Evolutionary conservation across 1,140 invertebrate genomes (phyloP).

Genomic region (Trichonephila inaurata): DNA sequence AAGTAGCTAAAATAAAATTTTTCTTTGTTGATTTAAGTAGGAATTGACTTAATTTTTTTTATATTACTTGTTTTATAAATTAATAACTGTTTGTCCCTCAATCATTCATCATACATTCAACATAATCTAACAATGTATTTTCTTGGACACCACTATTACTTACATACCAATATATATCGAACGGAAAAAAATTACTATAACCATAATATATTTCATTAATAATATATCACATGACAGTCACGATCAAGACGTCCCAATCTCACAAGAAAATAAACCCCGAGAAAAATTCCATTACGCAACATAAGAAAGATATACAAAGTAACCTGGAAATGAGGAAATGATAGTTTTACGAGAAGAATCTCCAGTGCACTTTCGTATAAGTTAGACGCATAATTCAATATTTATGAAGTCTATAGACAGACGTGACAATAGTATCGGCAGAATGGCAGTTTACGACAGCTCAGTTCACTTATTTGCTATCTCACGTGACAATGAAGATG

Average conservation of each 20-base stretch:
- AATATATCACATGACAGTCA: background rate
- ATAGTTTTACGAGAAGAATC: constrained; percentile 29
- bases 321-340: constrained; percentile 3
- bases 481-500: constrained; percentile 33
- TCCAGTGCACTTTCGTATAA: background rate
- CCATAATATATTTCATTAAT: no score
- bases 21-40: no score
- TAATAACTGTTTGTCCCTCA: no score
- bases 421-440: constrained; percentile 42
- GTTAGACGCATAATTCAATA: constrained; percentile 31
- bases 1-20: no score
- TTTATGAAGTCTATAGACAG: constrained; percentile 42
- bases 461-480: constrained; percentile 11
- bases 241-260: background rate
- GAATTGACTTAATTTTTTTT: no score
- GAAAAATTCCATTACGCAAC: background rate
- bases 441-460: constrained; percentile 4
- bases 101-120: no score
- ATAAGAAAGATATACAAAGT: constrained; percentile 40
- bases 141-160: no score
- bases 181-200: no score
- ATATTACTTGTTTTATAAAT: no score
- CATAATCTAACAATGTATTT: no score
- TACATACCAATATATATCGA: no score
- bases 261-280: background rate